Evolutionary conservation across 2,888 invertebrate genomes (phyloP), one percentile per base, ranked within the genome.

Genomic region (Papilio elwesi): DNA sequence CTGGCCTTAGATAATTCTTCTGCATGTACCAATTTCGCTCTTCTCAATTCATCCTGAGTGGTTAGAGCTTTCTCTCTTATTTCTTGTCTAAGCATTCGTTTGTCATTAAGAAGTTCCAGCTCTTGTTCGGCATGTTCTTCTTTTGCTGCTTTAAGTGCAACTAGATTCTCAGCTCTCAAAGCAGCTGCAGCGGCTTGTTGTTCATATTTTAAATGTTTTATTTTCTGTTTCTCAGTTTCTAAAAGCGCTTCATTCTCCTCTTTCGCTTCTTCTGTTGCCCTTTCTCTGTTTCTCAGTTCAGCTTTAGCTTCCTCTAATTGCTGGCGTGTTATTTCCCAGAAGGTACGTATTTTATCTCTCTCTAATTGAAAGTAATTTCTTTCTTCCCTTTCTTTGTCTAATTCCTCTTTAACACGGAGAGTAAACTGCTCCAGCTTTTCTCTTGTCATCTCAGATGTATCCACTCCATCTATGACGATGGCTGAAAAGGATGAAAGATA

Each of bases 301-400:
- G 97, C 96, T 84, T 96, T 96, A 12, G 96, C 95, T 91, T 98
- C 97, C 83, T 98, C 98, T 57, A 98, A 90, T 85, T 99, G 98
- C 80, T 97, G 96, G 78, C 97, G 95, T 0, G 98, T 97, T 70
- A 99, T 98, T 90, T 99, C 98, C 99, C 99, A 99, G 87, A 98
- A 98, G 6, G 98, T 98, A 78, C 98, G 95, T 15, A 99, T 95
- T 91, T 98, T 98, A 87, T 99, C 99, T 79, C 99, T 94, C 92
- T 99, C 99, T 81, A 99, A 89, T 90, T 99, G 99, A 83, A 98
- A 99, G 87, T 97, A 99, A 89, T 99, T 99, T 70, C 99, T 93
- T 88, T 99, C 99, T 88, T 99, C 99, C 81, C 99, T 94, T 89
- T 99, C 99, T 73, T 97, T 95, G 84, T 99, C 98, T 86, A 98